Percentiles rank a stretch among this genome's conserved stretches.
phyloP scores from a whole-genome alignment of 2,888 invertebrate species.

The Brachyopa scutellaris region DNA sequence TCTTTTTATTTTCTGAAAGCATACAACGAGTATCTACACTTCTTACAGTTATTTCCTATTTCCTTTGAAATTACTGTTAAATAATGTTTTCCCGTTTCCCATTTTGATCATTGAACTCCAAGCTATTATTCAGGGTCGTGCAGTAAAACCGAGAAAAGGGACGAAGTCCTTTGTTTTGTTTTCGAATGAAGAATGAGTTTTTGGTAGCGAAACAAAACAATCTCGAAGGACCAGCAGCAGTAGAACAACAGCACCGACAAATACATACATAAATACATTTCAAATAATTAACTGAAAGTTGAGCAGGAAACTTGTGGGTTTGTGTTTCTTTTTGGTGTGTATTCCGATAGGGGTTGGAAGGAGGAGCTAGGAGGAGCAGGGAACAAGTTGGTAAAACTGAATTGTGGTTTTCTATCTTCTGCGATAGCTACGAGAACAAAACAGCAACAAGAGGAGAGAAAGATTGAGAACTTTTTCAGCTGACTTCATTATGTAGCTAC shows the following conservation, averaged over 20 bases:
- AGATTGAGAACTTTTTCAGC: background rate
- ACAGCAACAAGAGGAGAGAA: no score
- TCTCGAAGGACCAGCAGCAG: background rate
- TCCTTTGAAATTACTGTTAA: constrained; percentile 37
- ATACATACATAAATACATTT: constrained; percentile 8
- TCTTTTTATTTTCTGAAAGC: constrained; percentile 19
- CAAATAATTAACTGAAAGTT: constrained; percentile 45
- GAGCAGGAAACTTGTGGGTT: constrained; percentile 41
- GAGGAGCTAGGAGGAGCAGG: background rate
- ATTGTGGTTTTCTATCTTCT: constrained; percentile 9
- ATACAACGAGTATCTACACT: constrained; percentile 23
- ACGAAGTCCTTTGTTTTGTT: constrained; percentile 33
- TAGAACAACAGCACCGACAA: constrained; percentile 15
- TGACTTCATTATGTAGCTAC: no score
- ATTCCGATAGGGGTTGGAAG: background rate
- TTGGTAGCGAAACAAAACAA: constrained; percentile 41
- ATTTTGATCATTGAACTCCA: constrained; percentile 28
- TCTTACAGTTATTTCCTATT: constrained; percentile 48
- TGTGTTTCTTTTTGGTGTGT: constrained; percentile 5
- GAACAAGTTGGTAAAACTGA: background rate
- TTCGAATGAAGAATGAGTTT: constrained; percentile 30
- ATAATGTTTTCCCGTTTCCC: background rate
- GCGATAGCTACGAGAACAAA: background rate
- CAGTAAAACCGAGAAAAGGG: background rate
- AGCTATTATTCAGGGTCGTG: constrained; percentile 39